These are phyloP conservation scores for Lasioglossum villosulum DNA, from an alignment of 2,888 invertebrate genomes.

Conservation along the genomic window DNA sequence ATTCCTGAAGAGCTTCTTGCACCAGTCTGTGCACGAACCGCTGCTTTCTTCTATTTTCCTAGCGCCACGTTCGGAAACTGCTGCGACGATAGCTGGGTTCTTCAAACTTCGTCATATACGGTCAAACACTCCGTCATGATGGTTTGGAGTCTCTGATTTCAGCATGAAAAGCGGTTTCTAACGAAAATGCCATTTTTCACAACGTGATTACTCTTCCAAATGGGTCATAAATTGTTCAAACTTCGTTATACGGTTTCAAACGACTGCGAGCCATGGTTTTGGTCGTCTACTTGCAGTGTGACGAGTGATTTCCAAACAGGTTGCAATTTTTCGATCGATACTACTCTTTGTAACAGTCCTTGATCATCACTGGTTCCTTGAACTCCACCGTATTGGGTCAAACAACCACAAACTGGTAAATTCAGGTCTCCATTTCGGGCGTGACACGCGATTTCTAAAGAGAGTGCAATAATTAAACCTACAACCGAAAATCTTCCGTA, in stretches of 20 bases:
- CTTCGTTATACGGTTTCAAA: background rate
- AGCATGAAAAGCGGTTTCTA: no score
- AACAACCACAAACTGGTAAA: background rate
- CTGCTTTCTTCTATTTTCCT: background rate
- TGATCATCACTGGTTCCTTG: background rate
- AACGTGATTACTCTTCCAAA: no score
- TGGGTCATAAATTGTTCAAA: background rate
- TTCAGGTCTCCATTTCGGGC: background rate
- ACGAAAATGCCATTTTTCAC: no score
- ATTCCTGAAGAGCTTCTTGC: slow-evolving; percentile 51
- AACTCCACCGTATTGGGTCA: background rate
- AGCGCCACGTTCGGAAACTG: background rate
- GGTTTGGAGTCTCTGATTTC: no score
- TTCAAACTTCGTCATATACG: no score
- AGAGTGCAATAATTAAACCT: background rate
- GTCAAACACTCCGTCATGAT: no score
- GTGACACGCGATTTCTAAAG: background rate
- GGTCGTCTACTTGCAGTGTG: background rate
- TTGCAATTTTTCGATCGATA: background rate
- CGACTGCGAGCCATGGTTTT: background rate
- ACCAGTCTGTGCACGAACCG: slow-evolving; percentile 1
- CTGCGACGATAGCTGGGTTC: no score
- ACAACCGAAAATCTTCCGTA: background rate
- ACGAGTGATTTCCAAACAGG: background rate
- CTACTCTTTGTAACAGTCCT: background rate